Evolutionary conservation across 2,113 vertebrate species (phyloP).

Genomic region (Crotophaga sulcirostris): DNA sequence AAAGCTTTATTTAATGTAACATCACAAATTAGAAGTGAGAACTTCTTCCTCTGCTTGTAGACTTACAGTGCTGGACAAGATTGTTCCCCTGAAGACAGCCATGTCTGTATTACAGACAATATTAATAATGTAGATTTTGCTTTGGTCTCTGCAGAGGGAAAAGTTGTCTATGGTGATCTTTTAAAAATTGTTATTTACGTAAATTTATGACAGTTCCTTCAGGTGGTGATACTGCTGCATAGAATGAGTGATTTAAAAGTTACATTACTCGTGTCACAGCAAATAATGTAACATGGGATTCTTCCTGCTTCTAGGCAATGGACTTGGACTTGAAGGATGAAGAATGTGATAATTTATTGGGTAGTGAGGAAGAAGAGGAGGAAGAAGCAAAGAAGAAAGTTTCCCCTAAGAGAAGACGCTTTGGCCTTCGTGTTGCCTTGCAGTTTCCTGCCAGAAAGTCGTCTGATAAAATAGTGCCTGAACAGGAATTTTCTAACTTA

Average conservation of each 20-base stretch:
- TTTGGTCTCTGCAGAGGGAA: not conserved
- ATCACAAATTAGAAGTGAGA: not conserved
- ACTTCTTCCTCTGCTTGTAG: not conserved
- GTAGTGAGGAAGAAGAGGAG: constrained; percentile 71
- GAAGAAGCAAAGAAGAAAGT: not conserved
- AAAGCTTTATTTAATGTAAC: not conserved
- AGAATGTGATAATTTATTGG: constrained; percentile 50
- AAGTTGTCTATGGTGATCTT: not conserved
- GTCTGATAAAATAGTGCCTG: constrained; percentile 42
- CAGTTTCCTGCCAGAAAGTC: constrained; percentile 86
- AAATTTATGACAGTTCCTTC: not conserved
- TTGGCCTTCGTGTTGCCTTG: constrained; percentile 87
- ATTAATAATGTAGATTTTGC: not conserved
- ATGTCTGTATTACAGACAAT: not conserved
- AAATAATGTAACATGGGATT: not conserved
- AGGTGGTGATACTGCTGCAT: not conserved
- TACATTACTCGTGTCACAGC: not conserved
- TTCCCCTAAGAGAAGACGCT: constrained; percentile 74
- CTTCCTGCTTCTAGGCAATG: constrained; percentile 51
- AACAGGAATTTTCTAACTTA: constrained; percentile 40
- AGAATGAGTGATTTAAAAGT: not conserved
- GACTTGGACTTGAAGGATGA: constrained; percentile 75
- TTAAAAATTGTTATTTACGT: not conserved
- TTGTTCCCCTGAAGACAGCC: not conserved
- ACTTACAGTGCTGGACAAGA: not conserved